Evolutionary conservation across 2,888 invertebrate species (phyloP), one percentile per base, ranked within the genome.

Genomic region (Drosophila phalerata): DNA sequence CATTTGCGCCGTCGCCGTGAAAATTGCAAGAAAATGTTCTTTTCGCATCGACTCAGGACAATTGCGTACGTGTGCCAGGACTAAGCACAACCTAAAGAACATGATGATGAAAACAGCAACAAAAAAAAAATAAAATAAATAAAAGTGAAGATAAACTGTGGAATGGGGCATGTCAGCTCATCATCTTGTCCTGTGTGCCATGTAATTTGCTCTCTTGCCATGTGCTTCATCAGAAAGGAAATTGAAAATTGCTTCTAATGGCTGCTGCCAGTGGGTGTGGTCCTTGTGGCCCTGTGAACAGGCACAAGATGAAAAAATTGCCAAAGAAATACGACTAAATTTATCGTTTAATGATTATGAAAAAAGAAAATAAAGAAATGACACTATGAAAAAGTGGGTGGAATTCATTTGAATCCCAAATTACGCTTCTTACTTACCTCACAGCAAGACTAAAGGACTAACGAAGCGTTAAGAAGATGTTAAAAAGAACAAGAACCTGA

Each of bases 221-320:
- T 91, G 91, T 91, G 91, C 91, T 91, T 91, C 88, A 91, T 91
- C 91, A 90, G 88, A 91, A 91, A 91, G 91, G 91, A 91, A 91
- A 91, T 91, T 91, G 91, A 90, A 91, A 91, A 91, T 91, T 91
- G 91, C 88, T 90, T 75, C 85, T 83, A 79, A 88, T 81, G 79
- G 88, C 77, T 34, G 40, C 61, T 47, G 40, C 22, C 58, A 55
- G 63, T 71, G 86, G 88, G 88, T 68, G 88, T 74, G 77, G 51
- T 73, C 56, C 28, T 8, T 52, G 11, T 30, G 32, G 19, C 13
- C 22, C 28, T 58, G 42, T 48, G 52, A n/a, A 62, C 71, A 76
- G 69, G 71, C 77, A 71, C 73, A 65, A 52, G n/a, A 8, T 42
- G 17, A 49, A 42, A 30, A 43, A 43, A 34, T 15, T 40, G 40